These are phyloP conservation scores for Brotula barbata DNA, from an alignment of 2,797 vertebrate species.

Conservation along the genomic window DNA sequence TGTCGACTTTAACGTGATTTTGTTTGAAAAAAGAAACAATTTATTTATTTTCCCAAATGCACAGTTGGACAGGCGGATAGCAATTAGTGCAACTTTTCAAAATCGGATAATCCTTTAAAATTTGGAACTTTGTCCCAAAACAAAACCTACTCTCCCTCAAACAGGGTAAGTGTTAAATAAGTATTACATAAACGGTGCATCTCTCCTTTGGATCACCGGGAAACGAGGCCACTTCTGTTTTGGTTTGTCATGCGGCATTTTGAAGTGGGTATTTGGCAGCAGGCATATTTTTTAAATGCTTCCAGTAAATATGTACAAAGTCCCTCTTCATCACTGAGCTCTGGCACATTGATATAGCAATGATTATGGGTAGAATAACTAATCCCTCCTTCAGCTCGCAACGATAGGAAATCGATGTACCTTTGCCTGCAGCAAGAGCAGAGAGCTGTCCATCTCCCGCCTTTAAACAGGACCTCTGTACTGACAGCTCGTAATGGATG, in stretches of 20 bases:
- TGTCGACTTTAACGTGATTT: too few species aligned
- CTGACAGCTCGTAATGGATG: slow-evolving; percentile 17
- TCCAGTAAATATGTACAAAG: slow-evolving; percentile 56
- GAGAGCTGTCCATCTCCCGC: slow-evolving; percentile 51
- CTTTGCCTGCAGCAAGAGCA: slow-evolving; percentile 49
- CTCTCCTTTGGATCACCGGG: slow-evolving; percentile 22
- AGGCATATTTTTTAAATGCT: slow-evolving; percentile 17
- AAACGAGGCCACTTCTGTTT: slow-evolving; percentile 25
- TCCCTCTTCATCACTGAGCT: slow-evolving; percentile 37
- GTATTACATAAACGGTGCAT: slow-evolving; percentile 1
- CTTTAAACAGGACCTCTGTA: slow-evolving; percentile 41
- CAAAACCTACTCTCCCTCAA: too few species aligned
- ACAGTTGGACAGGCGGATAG: too few species aligned
- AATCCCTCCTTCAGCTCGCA: slow-evolving; percentile 52
- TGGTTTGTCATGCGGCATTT: slow-evolving; percentile 37
- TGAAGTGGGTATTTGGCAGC: slow-evolving; percentile 32
- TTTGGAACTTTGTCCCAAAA: too few species aligned
- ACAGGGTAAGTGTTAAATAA: too few species aligned
- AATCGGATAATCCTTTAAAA: too few species aligned
- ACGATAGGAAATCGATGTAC: slow-evolving; percentile 62
- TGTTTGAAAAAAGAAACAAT: too few species aligned
- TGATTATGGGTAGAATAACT: slow-evolving; percentile 54
- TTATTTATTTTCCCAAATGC: too few species aligned
- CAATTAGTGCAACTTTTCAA: too few species aligned
- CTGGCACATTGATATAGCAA: slow-evolving; percentile 42